A percentile compares a stretch with the other conserved stretches of the same genome.
Conservation (phyloP, 2,113 vertebrate species). For the Nansenia antarctica region DNA sequence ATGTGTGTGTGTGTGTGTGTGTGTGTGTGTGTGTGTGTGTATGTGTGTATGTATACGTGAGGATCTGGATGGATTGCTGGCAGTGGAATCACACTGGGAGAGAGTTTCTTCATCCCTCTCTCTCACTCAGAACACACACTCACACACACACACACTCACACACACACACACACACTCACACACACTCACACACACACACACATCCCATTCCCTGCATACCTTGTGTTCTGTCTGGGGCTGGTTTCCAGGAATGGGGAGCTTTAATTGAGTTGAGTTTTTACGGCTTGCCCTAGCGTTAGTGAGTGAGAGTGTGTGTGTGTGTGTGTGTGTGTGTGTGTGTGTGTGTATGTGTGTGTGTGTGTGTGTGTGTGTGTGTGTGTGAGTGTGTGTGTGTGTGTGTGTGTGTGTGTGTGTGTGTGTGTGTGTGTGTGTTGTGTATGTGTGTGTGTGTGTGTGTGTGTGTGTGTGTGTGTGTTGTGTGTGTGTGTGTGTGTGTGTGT, state of each 20-base stretch:
- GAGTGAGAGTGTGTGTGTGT: slow-evolving; percentile 45
- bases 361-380: too few relatives aligned
- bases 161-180: slow-evolving; percentile 14
- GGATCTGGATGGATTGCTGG: slow-evolving; percentile 25
- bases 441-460: too few relatives aligned
- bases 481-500: slow-evolving; percentile 42
- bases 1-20: background rate
- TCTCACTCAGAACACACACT: background rate
- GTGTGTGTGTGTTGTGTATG: too few relatives aligned
- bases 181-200: slow-evolving; percentile 23
- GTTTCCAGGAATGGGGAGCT: slow-evolving; percentile 82
- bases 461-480: too few relatives aligned
- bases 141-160: slow-evolving; percentile 18
- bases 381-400: too few relatives aligned
- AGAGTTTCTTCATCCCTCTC: slow-evolving; percentile 30
- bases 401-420: too few relatives aligned
- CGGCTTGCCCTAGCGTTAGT: slow-evolving; percentile 62
- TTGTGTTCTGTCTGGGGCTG: slow-evolving; percentile 75
- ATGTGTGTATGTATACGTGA: background rate
- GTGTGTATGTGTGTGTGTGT: too few relatives aligned
- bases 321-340: slow-evolving; percentile 9
- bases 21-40: slow-evolving; percentile 14
- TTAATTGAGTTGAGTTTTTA: slow-evolving; percentile 83
- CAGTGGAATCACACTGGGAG: slow-evolving; percentile 46
- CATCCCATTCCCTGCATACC: slow-evolving; percentile 79